Conservation (phyloP, 2,113 vertebrate genomes). For the Semicossyphus pulcher region DNA sequence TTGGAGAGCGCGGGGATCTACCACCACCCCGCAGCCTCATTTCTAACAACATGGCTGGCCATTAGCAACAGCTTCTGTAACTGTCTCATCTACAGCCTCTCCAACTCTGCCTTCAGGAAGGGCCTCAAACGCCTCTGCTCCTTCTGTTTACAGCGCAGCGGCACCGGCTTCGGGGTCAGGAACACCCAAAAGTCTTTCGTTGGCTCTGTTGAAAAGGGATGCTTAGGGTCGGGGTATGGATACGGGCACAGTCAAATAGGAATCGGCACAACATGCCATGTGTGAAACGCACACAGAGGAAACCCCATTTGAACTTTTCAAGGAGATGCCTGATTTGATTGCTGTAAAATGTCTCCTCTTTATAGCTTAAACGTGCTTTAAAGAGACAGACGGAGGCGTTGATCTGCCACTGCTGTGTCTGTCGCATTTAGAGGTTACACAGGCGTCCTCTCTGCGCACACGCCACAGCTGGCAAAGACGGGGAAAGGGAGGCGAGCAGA, state of each 20-base stretch:
- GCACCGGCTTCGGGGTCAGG: conserved; percentile 71
- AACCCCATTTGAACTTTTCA: conserved; percentile 23
- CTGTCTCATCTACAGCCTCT: conserved; percentile 99
- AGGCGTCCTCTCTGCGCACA: conserved; percentile 28
- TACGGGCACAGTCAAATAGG: conserved; percentile 52
- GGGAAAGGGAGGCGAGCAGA: conserved; percentile 33
- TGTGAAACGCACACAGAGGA: conserved; percentile 45
- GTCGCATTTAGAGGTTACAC: conserved; percentile 37
- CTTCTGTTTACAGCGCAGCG: conserved; percentile 86
- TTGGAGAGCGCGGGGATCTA: conserved; percentile 94
- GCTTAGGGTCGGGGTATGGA: conserved; percentile 42
- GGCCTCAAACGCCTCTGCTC: conserved; percentile 95
- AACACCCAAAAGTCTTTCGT: conserved; percentile 85
- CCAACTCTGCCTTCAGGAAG: conserved; percentile 97
- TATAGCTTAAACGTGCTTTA: conserved; percentile 24
- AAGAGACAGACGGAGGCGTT: conserved; percentile 32
- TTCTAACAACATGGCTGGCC: conserved; percentile 97
- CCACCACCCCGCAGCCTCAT: conserved; percentile 89
- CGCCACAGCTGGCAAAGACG: conserved; percentile 35
- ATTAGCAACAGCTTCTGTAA: conserved; percentile 99
- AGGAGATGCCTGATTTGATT: conserved; percentile 27
- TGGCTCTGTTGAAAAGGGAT: conserved; percentile 71
- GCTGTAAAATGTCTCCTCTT: conserved; percentile 38
- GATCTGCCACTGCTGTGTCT: conserved; percentile 35
- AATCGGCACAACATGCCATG: conserved; percentile 74